Evolutionary conservation across 2,113 vertebrate genomes (phyloP).

Genomic region (Psettodes erumei): DNA sequence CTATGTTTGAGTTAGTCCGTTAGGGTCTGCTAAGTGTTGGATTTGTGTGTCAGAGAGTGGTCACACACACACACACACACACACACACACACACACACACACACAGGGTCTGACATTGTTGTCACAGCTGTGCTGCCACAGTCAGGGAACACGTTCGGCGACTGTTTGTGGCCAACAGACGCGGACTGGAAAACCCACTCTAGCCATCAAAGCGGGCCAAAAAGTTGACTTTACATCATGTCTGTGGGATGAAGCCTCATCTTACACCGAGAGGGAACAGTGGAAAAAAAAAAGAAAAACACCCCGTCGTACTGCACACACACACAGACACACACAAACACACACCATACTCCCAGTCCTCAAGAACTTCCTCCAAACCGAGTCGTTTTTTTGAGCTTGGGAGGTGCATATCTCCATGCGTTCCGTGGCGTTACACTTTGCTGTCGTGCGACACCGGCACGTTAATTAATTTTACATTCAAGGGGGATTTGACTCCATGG

Average conservation of each 20-base stretch:
- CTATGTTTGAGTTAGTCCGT: not conserved
- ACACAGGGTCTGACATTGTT: conserved; percentile 7
- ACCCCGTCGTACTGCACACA: no score
- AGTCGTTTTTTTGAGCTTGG: not conserved
- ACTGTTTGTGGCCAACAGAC: conserved; percentile 29
- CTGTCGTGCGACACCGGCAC: not conserved
- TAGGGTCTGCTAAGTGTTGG: not conserved
- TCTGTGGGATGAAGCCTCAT: not conserved
- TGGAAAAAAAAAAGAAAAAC: no score
- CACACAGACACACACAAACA: no score
- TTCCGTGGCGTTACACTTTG: not conserved
- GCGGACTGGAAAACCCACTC: conserved; percentile 6
- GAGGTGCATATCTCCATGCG: not conserved
- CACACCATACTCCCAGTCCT: not conserved
- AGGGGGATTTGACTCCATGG: not conserved
- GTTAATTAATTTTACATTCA: not conserved
- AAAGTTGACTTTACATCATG: conserved; percentile 6
- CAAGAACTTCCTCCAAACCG: no score
- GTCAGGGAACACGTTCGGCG: conserved; percentile 5
- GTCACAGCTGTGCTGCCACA: conserved; percentile 31
- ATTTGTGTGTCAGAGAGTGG: conserved; percentile 4
- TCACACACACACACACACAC: no score
- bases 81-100: no score
- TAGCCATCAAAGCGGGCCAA: not conserved
- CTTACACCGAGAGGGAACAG: not conserved